phyloP scores from a whole-genome alignment of 2,113 vertebrate genomes.

The Clarias batrachus region DNA sequence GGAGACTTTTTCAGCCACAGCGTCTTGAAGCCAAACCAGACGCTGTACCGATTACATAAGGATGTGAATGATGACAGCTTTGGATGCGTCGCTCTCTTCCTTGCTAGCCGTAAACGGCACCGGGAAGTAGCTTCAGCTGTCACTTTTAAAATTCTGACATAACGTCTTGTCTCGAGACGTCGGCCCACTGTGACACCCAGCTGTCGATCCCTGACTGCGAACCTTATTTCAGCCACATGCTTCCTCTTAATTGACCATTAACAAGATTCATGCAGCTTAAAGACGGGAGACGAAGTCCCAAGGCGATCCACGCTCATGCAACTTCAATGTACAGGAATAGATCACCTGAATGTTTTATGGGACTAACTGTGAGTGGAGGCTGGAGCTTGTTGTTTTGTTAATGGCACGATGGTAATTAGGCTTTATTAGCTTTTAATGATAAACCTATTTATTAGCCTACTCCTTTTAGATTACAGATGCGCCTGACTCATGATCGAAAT shows the following conservation, averaged over 20 bases:
- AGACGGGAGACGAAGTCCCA: neutral
- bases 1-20: neutral
- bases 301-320: neutral
- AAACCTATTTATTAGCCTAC: neutral
- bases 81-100: neutral
- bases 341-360: constrained; percentile 22
- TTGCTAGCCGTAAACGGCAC: neutral
- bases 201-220: constrained; percentile 19
- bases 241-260: constrained; percentile 28
- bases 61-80: neutral
- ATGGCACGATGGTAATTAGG: constrained; percentile 12
- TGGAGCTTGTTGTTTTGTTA: constrained; percentile 7
- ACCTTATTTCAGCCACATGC: constrained; percentile 29
- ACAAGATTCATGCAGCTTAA: constrained; percentile 24
- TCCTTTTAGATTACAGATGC: neutral
- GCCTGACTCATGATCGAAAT: neutral
- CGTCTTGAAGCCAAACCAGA: neutral
- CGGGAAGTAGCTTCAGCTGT: neutral
- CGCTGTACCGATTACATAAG: neutral
- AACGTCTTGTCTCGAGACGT: neutral
- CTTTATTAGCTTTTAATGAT: constrained; percentile 16
- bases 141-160: neutral
- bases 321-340: constrained; percentile 1
- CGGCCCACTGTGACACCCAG: neutral
- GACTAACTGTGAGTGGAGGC: neutral